Base-by-base conservation (phyloP, 2,888 invertebrate species). In the Lycophotia porphyrea region DNA sequence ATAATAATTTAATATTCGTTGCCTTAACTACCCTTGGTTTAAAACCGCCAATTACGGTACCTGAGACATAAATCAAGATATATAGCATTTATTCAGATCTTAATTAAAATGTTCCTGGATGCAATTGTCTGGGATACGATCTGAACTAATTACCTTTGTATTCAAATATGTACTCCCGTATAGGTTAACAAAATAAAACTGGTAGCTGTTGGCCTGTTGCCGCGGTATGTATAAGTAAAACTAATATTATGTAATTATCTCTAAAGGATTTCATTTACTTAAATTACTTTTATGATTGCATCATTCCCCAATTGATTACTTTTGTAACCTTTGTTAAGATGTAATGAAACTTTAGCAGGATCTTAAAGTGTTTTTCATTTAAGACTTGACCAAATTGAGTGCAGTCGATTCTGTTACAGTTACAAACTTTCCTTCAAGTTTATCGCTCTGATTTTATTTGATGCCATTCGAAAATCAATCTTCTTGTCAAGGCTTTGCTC, bases 41-140 rank as follows among this genome's bases (percentile, higher is more conserved):
- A 87, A 80, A 88, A 85, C 89, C 79, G 58, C 85, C 90, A 91
- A 91, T 92, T 91, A 91, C 81, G 42, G 67, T 78, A 84, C 78
- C 75, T 76, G 82, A 86, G 82, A 81, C 80, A 88, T 92, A 91
- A 92, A 92, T 91, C 91, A 89, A 78, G 71, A 69, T 52, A 78
- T 71, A 69, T 52, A 80, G 80, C 88, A 85, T 90, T 91, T 87
- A 77, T 84, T 81, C 86, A 71, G 79, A 84, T 86, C 87, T 90
- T 91, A 90, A 91, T 92, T 91, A 90, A 92, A 90, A 88, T 70
- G 75, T 79, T 83, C 71, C 81, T 83, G 82, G 76, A 83, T 78
- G 86, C 86, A 88, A 88, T 88, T 88, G 86, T 84, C 82, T 79
- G 84, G 84, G 83, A 78, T 83, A 87, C 84, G 84, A 87, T 81